Conservation (phyloP, 2,113 vertebrate species). For the Bufo bufo region DNA sequence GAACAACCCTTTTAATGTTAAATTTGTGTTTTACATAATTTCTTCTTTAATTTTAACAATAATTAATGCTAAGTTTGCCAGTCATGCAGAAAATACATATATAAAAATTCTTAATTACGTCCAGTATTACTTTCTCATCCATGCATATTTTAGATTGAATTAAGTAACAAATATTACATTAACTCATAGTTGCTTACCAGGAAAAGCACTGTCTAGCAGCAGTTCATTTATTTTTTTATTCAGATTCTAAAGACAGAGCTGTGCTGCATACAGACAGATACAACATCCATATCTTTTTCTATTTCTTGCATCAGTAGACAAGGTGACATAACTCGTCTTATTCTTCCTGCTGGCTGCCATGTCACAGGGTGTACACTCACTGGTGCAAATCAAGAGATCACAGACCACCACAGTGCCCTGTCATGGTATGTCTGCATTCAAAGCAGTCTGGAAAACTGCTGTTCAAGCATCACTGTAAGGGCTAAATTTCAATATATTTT, state of each 20-base stretch:
- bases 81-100: no score
- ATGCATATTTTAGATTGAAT: neutral
- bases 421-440: neutral
- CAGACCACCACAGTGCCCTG: slow-evolving; percentile 17
- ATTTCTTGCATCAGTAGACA: slow-evolving; percentile 2
- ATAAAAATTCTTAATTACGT: neutral
- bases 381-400: slow-evolving; percentile 37
- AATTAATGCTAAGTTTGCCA: no score
- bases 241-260: neutral
- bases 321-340: slow-evolving; percentile 14
- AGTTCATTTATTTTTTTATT: neutral
- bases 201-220: neutral
- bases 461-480: neutral
- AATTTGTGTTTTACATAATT: no score
- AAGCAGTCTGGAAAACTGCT: neutral
- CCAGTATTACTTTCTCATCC: neutral
- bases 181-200: neutral
- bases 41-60: no score
- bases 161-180: neutral
- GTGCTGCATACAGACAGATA: neutral
- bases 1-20: no score
- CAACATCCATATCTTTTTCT: neutral
- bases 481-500: neutral
- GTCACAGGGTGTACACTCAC: slow-evolving; percentile 18
- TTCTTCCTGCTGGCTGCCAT: slow-evolving; percentile 14